phyloP scores from a whole-genome alignment of 1,140 invertebrate genomes.

The Diorhabda elongata region DNA sequence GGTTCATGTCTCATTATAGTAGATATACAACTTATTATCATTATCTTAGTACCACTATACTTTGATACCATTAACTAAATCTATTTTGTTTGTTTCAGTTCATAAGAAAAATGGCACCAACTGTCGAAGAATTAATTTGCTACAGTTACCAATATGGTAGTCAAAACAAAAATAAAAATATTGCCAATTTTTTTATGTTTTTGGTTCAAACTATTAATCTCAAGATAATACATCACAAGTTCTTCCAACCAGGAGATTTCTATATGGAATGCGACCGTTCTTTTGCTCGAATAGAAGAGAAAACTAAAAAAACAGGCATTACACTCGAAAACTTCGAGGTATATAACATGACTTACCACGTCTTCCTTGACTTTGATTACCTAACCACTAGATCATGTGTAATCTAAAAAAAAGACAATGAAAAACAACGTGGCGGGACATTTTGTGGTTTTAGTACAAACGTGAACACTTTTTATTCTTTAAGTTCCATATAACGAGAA shows the following conservation, averaged over 20 bases:
- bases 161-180: constrained; percentile 19
- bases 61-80: too few species aligned
- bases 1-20: too few species aligned
- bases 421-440: background rate
- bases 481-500: too few species aligned
- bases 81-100: too few species aligned
- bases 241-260: constrained; percentile 12
- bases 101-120: too few species aligned
- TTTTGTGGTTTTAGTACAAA: constrained; percentile 7
- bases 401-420: background rate
- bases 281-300: constrained; percentile 10
- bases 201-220: constrained; percentile 4
- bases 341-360: background rate
- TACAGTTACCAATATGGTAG: constrained; percentile 6
- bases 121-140: too few species aligned
- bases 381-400: background rate
- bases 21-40: too few species aligned
- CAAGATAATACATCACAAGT: constrained; percentile 17
- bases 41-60: too few species aligned
- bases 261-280: constrained; percentile 13
- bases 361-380: background rate
- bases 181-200: constrained; percentile 19
- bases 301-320: background rate
- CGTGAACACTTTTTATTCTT: background rate
- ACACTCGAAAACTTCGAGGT: too few species aligned